A percentile compares a stretch with the other conserved stretches of the same genome.
These are phyloP conservation scores for Apis cerana DNA, from an alignment of 1,140 invertebrate species.

Conservation along the genomic window DNA sequence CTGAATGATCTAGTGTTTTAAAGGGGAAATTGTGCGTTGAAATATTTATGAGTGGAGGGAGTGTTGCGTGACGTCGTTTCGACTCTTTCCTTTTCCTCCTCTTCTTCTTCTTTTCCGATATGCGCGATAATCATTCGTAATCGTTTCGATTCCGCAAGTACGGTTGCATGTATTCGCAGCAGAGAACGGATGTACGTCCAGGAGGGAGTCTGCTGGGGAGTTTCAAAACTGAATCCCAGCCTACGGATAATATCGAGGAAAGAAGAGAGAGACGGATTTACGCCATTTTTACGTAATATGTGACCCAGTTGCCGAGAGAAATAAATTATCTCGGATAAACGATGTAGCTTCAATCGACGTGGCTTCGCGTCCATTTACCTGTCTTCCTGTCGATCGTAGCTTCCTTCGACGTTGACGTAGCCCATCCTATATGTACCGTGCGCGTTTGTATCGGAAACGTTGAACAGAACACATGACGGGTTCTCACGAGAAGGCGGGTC, in stretches of 20 bases:
- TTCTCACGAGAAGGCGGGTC: conserved; percentile 74
- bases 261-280: too few relatives aligned
- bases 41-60: too few relatives aligned
- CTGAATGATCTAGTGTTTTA: too few relatives aligned
- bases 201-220: too few relatives aligned
- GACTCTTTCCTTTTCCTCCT: too few relatives aligned
- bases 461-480: conserved; percentile 70
- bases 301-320: conserved; percentile 24
- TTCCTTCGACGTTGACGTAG: conserved; percentile 30
- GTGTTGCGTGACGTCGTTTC: too few relatives aligned
- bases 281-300: conserved; percentile 18
- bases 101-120: too few relatives aligned
- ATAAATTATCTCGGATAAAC: conserved; percentile 25
- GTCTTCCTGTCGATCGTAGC: conserved; percentile 37
- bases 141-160: too few relatives aligned
- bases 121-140: too few relatives aligned
- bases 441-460: conserved; percentile 65
- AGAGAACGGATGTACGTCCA: too few relatives aligned
- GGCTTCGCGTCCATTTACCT: conserved; percentile 35
- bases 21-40: too few relatives aligned
- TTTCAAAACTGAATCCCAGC: background rate
- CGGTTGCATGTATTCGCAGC: too few relatives aligned
- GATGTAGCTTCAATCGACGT: background rate
- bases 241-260: background rate
- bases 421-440: background rate